Percentiles rank a stretch among this genome's conserved stretches.
Conservation (phyloP, 2,113 vertebrate genomes). For the Atractosteus spatula region DNA sequence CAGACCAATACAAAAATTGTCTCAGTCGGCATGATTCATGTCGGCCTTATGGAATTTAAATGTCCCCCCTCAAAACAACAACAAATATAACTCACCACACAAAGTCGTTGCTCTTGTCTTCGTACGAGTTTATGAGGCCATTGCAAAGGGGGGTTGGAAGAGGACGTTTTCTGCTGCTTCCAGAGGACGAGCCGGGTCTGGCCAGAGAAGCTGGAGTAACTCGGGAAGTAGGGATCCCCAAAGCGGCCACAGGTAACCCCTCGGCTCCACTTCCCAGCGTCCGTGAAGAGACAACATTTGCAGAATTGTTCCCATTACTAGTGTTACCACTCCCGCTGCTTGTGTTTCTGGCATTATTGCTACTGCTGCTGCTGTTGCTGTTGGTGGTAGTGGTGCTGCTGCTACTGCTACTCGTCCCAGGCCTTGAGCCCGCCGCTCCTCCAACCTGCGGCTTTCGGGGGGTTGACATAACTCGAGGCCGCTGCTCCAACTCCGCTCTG, state of each 20-base stretch:
- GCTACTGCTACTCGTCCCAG: constrained; percentile 63
- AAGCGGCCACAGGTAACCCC: constrained; percentile 40
- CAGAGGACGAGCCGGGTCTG: constrained; percentile 48
- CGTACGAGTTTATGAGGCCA: constrained; percentile 92
- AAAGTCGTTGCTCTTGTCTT: constrained; percentile 98
- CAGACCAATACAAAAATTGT: no score
- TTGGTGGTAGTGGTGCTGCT: constrained; percentile 41
- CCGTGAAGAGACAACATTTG: constrained; percentile 58
- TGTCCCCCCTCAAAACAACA: constrained; percentile 2
- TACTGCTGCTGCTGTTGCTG: constrained; percentile 39
- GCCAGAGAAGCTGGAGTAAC: constrained; percentile 46
- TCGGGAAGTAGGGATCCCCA: constrained; percentile 53
- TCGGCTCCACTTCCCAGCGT: constrained; percentile 46
- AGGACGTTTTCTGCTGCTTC: constrained; percentile 78
- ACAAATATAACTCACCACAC: constrained; percentile 78
- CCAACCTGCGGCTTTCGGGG: constrained; percentile 55
- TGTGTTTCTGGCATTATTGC: constrained; percentile 31
- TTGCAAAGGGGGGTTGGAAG: constrained; percentile 85
- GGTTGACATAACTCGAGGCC: constrained; percentile 62
- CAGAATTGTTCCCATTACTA: constrained; percentile 53
- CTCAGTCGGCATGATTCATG: no score
- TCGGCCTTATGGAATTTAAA: neutral
- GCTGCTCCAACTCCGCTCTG: constrained; percentile 42
- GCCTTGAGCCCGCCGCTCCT: constrained; percentile 59
- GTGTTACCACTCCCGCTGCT: constrained; percentile 35